phyloP scores from a whole-genome alignment of 2,113 vertebrate genomes.

The Catharus minimus region DNA sequence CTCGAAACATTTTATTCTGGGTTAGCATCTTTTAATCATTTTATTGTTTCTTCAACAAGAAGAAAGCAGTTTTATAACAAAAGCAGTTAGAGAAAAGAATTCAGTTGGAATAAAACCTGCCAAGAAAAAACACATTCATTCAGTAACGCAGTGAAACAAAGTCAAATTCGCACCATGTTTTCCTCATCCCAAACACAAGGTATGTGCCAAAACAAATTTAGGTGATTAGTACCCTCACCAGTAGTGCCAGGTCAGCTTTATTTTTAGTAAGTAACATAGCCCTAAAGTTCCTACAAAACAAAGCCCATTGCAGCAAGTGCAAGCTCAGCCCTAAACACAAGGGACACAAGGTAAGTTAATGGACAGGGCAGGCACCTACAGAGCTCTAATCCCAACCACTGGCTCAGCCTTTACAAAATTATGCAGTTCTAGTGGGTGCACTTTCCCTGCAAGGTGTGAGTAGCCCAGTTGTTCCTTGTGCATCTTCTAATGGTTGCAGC shows the following conservation, averaged over 20 bases:
- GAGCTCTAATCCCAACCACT: background rate
- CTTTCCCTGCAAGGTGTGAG: background rate
- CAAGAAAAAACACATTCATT: background rate
- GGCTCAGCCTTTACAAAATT: background rate
- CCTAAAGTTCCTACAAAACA: background rate
- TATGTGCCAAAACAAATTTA: constrained; percentile 34
- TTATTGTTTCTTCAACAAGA: background rate
- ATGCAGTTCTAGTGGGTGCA: background rate
- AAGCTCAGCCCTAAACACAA: background rate
- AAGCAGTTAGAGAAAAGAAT: background rate
- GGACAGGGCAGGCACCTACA: background rate
- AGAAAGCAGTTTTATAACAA: background rate
- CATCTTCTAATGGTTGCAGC: background rate
- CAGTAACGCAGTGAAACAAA: background rate
- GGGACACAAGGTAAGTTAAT: background rate
- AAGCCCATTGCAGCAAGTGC: background rate
- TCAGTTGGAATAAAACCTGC: background rate
- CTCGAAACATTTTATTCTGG: background rate
- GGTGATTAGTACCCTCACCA: background rate
- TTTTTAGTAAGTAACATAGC: background rate
- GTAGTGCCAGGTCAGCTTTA: background rate
- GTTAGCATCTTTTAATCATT: background rate
- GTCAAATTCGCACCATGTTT: background rate
- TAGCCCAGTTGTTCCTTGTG: background rate
- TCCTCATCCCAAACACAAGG: background rate